These are phyloP conservation scores for Thamnophis sirtalis DNA, from an alignment of 2,113 vertebrate species.

Conservation along the genomic window DNA sequence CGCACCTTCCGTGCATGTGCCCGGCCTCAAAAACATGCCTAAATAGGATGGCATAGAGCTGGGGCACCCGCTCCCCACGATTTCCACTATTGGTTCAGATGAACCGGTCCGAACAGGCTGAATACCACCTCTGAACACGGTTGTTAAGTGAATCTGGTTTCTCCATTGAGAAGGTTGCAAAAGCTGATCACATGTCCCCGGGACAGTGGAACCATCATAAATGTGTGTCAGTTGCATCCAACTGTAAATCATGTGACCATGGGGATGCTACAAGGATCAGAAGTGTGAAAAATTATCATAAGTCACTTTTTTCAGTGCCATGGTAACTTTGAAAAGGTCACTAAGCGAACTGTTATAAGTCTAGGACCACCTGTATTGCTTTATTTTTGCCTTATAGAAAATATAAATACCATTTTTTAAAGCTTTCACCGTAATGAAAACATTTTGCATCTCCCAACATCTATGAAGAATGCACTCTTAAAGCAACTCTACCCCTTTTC, in stretches of 20 bases:
- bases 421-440: no score
- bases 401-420: neutral
- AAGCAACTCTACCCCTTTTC: neutral
- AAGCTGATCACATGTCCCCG: neutral
- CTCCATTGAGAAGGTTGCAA: neutral
- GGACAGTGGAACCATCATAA: neutral
- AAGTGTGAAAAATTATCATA: no score
- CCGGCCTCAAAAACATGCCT: no score
- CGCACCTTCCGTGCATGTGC: no score
- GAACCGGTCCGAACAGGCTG: no score
- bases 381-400: neutral
- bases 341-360: neutral
- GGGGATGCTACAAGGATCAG: neutral
- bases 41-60: no score
- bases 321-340: neutral
- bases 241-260: neutral
- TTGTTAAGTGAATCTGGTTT: neutral
- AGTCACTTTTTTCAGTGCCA: no score
- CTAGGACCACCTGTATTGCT: neutral
- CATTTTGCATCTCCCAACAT: neutral
- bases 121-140: no score
- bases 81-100: no score
- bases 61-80: no score
- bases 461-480: neutral
- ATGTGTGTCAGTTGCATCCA: neutral